A percentile compares a stretch with the other conserved stretches of the same genome.
These are phyloP conservation scores for Struthidea cinerea DNA, from an alignment of 2,113 vertebrate species.

Conservation along the genomic window DNA sequence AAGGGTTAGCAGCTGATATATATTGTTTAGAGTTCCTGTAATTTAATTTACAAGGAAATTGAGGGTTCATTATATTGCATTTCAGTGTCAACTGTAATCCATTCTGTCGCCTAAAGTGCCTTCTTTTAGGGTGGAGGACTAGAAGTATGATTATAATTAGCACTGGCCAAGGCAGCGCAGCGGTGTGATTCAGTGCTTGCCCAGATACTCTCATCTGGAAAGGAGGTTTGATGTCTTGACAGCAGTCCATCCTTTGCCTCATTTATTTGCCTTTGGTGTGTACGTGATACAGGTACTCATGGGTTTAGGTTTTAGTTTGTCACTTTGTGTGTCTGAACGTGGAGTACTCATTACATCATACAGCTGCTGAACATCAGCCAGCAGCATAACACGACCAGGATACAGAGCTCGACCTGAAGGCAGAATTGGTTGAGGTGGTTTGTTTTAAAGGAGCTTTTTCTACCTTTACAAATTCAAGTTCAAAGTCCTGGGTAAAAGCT, in stretches of 20 bases:
- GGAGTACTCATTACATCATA: neutral
- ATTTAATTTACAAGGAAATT: neutral
- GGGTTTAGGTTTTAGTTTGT: neutral
- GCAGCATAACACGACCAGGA: fast-evolving
- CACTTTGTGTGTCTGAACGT: neutral
- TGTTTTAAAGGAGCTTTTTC: neutral
- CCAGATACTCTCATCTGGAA: neutral
- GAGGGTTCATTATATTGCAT: neutral
- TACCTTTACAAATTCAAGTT: neutral
- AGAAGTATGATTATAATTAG: neutral
- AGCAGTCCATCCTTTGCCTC: neutral
- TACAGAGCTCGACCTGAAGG: neutral
- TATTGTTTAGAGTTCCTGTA: neutral
- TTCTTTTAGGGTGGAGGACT: neutral
- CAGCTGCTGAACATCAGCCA: neutral
- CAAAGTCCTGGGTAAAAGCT: neutral
- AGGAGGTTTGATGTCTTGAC: neutral
- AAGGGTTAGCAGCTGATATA: neutral
- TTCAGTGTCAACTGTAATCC: neutral
- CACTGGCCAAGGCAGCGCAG: neutral
- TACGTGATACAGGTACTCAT: neutral
- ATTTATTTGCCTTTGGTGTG: neutral
- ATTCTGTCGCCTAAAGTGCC: neutral
- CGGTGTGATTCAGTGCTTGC: neutral
- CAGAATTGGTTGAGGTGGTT: neutral